phyloP scores from a whole-genome alignment of 2,113 vertebrate species.

The Salvator merianae region DNA sequence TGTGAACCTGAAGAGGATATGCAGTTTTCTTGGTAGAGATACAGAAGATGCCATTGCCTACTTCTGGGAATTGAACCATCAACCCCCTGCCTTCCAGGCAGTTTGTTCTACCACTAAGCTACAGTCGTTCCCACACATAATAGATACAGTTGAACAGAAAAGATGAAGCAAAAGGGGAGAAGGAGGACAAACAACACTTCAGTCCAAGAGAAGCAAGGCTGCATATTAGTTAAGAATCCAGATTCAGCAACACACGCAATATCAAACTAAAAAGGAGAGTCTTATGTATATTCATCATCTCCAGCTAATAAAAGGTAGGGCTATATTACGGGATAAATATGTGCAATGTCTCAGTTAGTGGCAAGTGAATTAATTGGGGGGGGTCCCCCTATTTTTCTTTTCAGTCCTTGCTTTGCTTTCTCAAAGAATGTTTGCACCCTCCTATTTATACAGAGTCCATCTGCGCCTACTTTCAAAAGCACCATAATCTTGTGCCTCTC shows the following conservation, averaged over 20 bases:
- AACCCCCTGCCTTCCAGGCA: no score
- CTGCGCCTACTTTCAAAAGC: conserved; percentile 57
- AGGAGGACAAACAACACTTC: no score
- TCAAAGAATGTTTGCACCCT: conserved; percentile 29
- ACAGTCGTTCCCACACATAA: no score
- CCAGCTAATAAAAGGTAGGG: not conserved
- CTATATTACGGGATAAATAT: not conserved
- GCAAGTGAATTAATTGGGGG: not conserved
- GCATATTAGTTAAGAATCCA: no score
- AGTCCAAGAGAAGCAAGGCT: no score
- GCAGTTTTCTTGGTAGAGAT: no score
- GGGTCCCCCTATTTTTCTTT: conserved; percentile 3
- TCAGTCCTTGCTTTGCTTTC: conserved; percentile 10
- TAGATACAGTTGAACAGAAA: no score
- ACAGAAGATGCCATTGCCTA: no score
- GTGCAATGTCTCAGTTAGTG: not conserved
- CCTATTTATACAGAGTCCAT: conserved; percentile 50
- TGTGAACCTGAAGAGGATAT: no score
- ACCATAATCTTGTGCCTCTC: conserved; percentile 44
- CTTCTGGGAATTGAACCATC: no score
- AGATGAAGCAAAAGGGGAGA: no score
- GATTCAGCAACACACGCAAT: not conserved
- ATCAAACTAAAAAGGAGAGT: not conserved
- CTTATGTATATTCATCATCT: not conserved
- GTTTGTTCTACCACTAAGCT: no score